Base-by-base conservation (phyloP, 2,888 invertebrate genomes). In the Coelogynopora nodosa region DNA sequence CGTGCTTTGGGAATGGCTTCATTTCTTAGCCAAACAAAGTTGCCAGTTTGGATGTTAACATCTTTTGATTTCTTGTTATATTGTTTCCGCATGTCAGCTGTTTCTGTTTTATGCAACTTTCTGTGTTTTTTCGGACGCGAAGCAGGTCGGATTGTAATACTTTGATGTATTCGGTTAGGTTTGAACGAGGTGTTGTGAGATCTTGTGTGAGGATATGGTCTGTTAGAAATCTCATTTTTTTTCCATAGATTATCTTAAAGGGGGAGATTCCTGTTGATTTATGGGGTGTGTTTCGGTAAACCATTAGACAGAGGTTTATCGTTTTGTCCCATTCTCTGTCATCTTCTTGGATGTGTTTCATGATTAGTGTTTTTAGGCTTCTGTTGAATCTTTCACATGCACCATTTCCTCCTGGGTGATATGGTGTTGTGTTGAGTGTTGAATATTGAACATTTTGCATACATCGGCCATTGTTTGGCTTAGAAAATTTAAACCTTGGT, bases 391-490 rank as follows among this genome's bases (percentile, higher is more conserved):
- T 13, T 74, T 74, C 74, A 74, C 10, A 74, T 13, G 74, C 74
- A n/a, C 74, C 23, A 74, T 74, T 74, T 5, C 74, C 74, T 74
- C 23, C 74, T 23, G 74, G 74, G 74, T 74, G 74, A 26, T 74
- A 74, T 23, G 23, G 74, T n/a, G 74, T 74, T 74, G 74, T 74
- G 5, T 26, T 74, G 23, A 23, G 23, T 74, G 27, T 74, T 74
- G 49, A 49, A 49, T 49, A 18, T 49, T 49, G 74, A 74, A 74
- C 5, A 74, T 10, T 23, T 74, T 74, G 23, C 74, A 74, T 5
- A 74, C 74, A 23, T 74, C 74, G 2, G 5, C 27, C 74, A 74
- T 23, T 13, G 23, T 74, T 13, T 74, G 74, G 27, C 74, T 74
- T 23, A 74, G 27, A 74, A 74, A 74, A 23, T 74, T 74, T 26